phyloP scores from a whole-genome alignment of 2,797 vertebrate species.

The Cyprinella venusta region DNA sequence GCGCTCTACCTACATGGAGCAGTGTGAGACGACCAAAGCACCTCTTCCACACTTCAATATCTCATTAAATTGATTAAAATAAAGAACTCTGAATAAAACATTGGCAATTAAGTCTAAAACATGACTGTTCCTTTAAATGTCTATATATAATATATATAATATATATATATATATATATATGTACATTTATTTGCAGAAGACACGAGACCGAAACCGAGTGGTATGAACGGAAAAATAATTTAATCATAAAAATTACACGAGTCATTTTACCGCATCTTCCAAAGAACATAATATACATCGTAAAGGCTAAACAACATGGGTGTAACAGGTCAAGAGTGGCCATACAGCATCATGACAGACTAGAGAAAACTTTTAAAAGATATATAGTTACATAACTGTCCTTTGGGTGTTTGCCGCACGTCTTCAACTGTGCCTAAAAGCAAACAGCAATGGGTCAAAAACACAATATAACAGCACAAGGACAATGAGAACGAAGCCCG shows the following conservation, averaged over 20 bases:
- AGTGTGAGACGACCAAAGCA: slow-evolving; percentile 67
- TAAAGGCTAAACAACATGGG: slow-evolving; percentile 43
- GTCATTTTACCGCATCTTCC: slow-evolving; percentile 34
- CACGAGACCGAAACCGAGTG: slow-evolving; percentile 36
- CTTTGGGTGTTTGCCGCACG: slow-evolving; percentile 10
- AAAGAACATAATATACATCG: slow-evolving; percentile 44
- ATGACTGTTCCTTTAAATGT: neutral
- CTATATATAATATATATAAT: neutral
- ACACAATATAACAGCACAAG: slow-evolving; percentile 12
- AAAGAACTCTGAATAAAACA: neutral
- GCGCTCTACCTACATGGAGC: slow-evolving; percentile 89
- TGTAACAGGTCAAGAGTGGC: slow-evolving; percentile 28
- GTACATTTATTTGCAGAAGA: slow-evolving; percentile 46
- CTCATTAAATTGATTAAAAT: neutral
- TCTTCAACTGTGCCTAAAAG: slow-evolving; percentile 4
- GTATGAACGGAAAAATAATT: slow-evolving; percentile 58
- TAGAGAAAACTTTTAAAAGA: neutral
- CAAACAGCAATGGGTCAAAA: slow-evolving; percentile 23
- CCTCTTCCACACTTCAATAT: neutral
- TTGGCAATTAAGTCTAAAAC: neutral
- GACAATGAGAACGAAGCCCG: neutral
- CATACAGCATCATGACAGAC: slow-evolving; percentile 19
- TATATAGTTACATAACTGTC: neutral
- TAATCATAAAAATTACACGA: slow-evolving; percentile 53
- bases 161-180: neutral